These are phyloP conservation scores for Ditylenchus dipsaci DNA, from an alignment of 1,140 invertebrate species.

Conservation along the genomic window DNA sequence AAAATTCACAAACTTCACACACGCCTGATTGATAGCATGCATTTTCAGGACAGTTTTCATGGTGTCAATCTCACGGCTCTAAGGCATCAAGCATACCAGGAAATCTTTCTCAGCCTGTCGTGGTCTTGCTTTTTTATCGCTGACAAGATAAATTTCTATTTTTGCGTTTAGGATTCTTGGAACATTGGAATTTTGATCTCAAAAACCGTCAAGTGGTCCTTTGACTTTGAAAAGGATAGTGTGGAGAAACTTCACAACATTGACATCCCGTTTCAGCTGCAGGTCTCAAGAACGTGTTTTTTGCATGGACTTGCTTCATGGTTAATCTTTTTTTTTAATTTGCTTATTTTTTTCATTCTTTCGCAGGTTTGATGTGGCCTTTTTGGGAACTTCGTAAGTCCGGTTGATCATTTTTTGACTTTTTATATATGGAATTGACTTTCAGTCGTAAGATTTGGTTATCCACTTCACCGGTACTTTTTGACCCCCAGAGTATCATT, in stretches of 20 bases:
- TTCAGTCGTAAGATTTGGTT: conserved; percentile 80
- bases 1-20: too few species aligned
- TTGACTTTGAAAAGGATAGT: conserved; percentile 86
- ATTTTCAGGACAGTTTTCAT: conserved; percentile 84
- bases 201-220: conserved; percentile 85
- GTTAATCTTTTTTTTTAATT: conserved; percentile 55
- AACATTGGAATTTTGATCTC: conserved; percentile 94
- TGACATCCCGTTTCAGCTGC: conserved; percentile 89
- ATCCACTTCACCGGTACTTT: conserved; percentile 80
- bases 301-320: conserved; percentile 97
- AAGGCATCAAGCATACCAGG: conserved; percentile 83
- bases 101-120: conserved; percentile 93
- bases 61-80: conserved; percentile 88
- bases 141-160: not conserved
- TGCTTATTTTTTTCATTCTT: too few species aligned
- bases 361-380: conserved; percentile 85
- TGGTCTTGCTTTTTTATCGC: conserved; percentile 58
- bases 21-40: too few species aligned
- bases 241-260: conserved; percentile 92
- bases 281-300: conserved; percentile 82
- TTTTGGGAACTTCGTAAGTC: conserved; percentile 68
- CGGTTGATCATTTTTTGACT: too few species aligned
- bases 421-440: too few species aligned
- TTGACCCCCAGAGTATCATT: too few species aligned
- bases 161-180: conserved; percentile 80